Conservation (phyloP, 2,797 vertebrate species). For the Hoplostethus mediterraneus region DNA sequence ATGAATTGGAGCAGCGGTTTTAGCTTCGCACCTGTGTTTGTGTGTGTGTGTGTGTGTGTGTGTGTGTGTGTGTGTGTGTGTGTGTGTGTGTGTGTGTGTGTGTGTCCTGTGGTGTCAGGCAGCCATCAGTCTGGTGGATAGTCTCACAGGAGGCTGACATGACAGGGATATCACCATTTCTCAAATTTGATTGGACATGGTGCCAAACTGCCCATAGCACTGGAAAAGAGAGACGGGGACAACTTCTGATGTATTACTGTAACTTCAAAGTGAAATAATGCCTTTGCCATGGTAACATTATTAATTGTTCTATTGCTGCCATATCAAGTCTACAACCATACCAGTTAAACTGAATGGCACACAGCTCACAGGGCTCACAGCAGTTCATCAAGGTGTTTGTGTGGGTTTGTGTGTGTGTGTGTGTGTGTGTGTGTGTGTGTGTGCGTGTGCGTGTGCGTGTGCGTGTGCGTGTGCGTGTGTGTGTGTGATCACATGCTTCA, state of each 20-base stretch:
- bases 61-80: slow-evolving; percentile 4
- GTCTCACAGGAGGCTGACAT: slow-evolving; percentile 36
- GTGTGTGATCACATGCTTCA: no score
- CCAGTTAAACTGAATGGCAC: no score
- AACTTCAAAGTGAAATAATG: slow-evolving; percentile 5
- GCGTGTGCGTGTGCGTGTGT: no score
- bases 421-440: no score
- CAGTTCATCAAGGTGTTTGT: no score
- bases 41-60: slow-evolving; percentile 13
- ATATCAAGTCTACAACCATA: no score
- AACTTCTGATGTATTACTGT: slow-evolving; percentile 1
- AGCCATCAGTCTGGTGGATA: slow-evolving; percentile 13
- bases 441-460: no score
- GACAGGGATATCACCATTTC: slow-evolving; percentile 36
- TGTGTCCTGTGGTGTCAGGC: slow-evolving; percentile 2
- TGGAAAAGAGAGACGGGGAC: slow-evolving; percentile 24
- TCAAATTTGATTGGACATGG: slow-evolving; percentile 43
- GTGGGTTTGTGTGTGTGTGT: no score
- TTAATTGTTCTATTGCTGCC: no score
- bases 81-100: slow-evolving; percentile 12
- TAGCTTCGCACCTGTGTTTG: slow-evolving; percentile 58
- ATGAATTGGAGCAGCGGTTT: slow-evolving; percentile 43
- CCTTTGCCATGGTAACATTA: background rate
- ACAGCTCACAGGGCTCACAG: no score
- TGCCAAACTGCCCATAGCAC: background rate